These are phyloP conservation scores for Eupristina koningsbergeri DNA, from an alignment of 1,140 invertebrate species.

Conservation along the genomic window DNA sequence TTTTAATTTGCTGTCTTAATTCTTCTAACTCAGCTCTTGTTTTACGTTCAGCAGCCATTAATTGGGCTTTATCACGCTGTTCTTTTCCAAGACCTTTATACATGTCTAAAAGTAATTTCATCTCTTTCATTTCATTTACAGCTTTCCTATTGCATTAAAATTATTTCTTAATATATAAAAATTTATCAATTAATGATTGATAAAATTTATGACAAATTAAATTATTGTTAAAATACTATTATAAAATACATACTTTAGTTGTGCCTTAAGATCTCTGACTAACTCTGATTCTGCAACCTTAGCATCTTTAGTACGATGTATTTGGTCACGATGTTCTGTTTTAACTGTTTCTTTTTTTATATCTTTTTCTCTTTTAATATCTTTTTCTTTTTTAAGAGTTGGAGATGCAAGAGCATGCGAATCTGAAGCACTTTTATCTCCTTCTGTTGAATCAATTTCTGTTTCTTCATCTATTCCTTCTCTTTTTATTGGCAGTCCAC, in stretches of 20 bases:
- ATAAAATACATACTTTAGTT: constrained; percentile 85
- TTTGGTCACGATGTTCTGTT: constrained; percentile 73
- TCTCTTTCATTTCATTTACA: constrained; percentile 91
- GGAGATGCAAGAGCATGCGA: constrained; percentile 70
- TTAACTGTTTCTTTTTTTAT: constrained; percentile 77
- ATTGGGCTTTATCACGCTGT: constrained; percentile 94
- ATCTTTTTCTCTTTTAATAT: constrained; percentile 76
- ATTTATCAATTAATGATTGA: constrained; percentile 12
- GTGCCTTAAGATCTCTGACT: constrained; percentile 89
- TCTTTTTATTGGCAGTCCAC: constrained; percentile 68
- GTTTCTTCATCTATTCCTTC: constrained; percentile 71
- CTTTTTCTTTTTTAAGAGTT: constrained; percentile 76
- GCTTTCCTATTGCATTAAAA: constrained; percentile 81
- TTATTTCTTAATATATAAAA: constrained; percentile 25
- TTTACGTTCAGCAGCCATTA: constrained; percentile 96
- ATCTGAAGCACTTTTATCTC: constrained; percentile 68
- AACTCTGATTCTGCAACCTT: constrained; percentile 78
- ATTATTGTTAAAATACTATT: background rate
- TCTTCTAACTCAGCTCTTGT: constrained; percentile 92
- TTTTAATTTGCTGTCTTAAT: constrained; percentile 86
- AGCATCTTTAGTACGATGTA: constrained; percentile 76
- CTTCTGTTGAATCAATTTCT: constrained; percentile 70
- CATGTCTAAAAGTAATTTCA: constrained; percentile 96
- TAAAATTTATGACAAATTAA: too few relatives aligned
- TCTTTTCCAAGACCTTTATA: constrained; percentile 98